Evolutionary conservation across 2,113 vertebrate genomes (phyloP), one percentile per base, ranked within the genome.

Genomic region (Fulmarus glacialis): DNA sequence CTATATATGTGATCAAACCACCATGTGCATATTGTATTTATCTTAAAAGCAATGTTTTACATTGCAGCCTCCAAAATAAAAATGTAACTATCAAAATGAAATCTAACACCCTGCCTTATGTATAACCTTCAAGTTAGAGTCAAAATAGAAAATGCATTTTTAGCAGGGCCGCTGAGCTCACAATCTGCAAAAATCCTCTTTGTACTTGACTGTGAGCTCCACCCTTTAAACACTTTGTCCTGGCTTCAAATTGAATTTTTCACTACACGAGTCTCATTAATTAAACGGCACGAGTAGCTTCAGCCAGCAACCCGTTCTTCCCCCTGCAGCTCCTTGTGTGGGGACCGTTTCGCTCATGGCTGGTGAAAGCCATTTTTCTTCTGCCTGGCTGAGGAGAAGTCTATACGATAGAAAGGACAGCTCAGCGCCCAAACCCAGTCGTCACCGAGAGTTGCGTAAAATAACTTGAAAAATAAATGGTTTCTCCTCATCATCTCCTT

Each of bases 161-260:
- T 56, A 82, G 59, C 45, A 87, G n/a, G 62, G 38, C 56, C 4
- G 4, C 70, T 90, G 43, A 59, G 68, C 62, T 27, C 23, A n/a
- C 34, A 81, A 29, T 52, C 70, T 93, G 59, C 66, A 82, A 81
- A 87, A 92, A 70, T 79, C 58, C 58, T 92, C 68, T 95, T 92
- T 77, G 14, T 19, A 11, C 34, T 95, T 84, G 50, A 59, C 62
- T 84, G 20, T 90, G 66, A 93, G 23, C 34, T 82, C 68, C 58
- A 59, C 53, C 55, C 48, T 81, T 89, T 88, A 68, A 91, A 66
- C 43, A 50, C 17, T 81, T 89, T 73, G 56, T 90, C 48, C 55
- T 71, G 23, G 59, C 97, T 97, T 96, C 62, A 80, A 71, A 93
- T 73, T 18, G 32, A 88, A 70, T 80, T 92, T 95, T 93, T 82